A percentile compares a stretch with the other conserved stretches of the same genome.
Conservation (phyloP, 1,140 invertebrate genomes). For the Venustaconcha ellipsiformis region DNA sequence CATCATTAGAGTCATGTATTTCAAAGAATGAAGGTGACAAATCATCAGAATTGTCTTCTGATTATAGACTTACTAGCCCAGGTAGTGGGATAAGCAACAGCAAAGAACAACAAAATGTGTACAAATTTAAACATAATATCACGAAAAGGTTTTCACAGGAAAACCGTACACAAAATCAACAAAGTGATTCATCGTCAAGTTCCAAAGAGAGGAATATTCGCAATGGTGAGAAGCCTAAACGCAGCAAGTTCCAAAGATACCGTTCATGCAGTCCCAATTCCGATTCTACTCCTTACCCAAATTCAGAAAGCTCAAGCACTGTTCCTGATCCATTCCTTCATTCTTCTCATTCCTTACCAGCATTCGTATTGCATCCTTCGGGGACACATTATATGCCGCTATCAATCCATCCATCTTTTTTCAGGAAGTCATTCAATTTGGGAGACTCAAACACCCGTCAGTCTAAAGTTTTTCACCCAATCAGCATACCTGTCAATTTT, state of each 20-base stretch:
- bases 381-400: slow-evolving; percentile 93
- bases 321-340: not conserved
- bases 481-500: slow-evolving; percentile 70
- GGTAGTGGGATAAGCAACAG: no score
- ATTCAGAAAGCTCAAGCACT: slow-evolving; percentile 42
- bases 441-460: slow-evolving; percentile 67
- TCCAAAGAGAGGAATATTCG: slow-evolving; percentile 39
- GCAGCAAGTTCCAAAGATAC: slow-evolving; percentile 28
- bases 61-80: no score
- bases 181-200: slow-evolving; percentile 45
- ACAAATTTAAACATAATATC: slow-evolving; percentile 96
- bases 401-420: slow-evolving; percentile 83
- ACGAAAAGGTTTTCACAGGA: slow-evolving; percentile 83
- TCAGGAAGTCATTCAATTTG: slow-evolving; percentile 77
- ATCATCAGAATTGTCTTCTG: no score
- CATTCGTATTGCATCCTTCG: slow-evolving; percentile 85
- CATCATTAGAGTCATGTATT: no score
- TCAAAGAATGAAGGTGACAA: no score
- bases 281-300: slow-evolving; percentile 64
- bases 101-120: slow-evolving; percentile 67
- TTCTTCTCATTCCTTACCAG: slow-evolving; percentile 70
- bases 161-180: slow-evolving; percentile 24
- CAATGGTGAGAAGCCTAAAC: slow-evolving; percentile 29
- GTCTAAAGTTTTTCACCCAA: slow-evolving; percentile 84
- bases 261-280: slow-evolving; percentile 35